A percentile compares a stretch with the other conserved stretches of the same genome.
Conservation (phyloP, 2,113 vertebrate species). For the Motacilla alba region DNA sequence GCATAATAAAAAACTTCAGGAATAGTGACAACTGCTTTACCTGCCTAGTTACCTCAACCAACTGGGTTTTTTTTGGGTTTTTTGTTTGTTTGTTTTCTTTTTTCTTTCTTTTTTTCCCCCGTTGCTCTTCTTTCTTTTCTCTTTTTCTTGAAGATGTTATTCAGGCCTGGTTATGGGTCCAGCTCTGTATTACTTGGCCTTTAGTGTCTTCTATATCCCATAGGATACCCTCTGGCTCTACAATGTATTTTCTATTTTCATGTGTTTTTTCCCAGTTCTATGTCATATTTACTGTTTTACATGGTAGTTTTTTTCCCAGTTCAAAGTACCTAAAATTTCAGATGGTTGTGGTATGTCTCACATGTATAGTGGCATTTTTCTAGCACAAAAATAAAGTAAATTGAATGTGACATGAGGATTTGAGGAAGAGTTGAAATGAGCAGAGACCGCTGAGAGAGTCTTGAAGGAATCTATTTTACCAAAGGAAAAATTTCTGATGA, state of each 20-base stretch:
- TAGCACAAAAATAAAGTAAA: background rate
- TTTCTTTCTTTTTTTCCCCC: no score
- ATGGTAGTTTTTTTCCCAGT: background rate
- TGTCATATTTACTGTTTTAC: background rate
- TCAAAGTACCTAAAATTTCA: background rate
- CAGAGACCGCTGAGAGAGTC: background rate
- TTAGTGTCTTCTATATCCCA: background rate
- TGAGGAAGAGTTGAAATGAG: background rate
- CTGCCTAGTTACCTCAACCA: background rate
- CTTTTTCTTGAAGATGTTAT: background rate
- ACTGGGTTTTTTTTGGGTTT: no score
- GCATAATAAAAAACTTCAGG: background rate
- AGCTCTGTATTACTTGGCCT: background rate
- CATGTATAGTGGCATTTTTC: background rate
- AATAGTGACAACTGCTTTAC: background rate
- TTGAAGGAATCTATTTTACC: background rate
- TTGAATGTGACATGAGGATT: background rate
- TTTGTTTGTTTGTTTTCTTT: accelerated
- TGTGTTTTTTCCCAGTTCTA: background rate
- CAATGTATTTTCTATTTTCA: background rate
- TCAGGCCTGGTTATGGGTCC: background rate
- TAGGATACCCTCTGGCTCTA: background rate
- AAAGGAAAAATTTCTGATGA: background rate
- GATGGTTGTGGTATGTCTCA: background rate
- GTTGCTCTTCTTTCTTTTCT: background rate